phyloP scores from a whole-genome alignment of 2,113 vertebrate species.

The Cacatua alba region DNA sequence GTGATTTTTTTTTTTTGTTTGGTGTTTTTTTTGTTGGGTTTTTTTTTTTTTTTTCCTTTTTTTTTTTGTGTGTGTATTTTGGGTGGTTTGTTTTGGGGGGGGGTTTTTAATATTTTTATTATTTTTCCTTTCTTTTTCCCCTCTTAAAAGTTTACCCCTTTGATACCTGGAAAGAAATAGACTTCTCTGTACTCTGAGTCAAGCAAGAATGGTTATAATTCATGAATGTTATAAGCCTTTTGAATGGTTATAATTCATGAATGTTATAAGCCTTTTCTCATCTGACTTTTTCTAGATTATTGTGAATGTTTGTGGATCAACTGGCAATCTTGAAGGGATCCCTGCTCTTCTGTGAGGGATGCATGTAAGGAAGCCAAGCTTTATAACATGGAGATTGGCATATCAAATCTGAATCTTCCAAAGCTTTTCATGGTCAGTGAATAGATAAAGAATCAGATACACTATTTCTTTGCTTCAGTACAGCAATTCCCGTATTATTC shows the following conservation, averaged over 20 bases:
- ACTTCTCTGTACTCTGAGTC: neutral
- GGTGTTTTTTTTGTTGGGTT: fast-evolving
- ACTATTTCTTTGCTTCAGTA: neutral
- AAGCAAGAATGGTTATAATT: neutral
- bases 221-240: neutral
- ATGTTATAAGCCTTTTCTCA: neutral
- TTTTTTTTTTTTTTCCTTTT: neutral
- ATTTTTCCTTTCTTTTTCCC: fast-evolving
- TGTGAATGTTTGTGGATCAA: neutral
- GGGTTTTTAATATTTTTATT: fast-evolving
- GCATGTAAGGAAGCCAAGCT: neutral
- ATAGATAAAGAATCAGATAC: neutral
- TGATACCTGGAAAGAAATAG: neutral
- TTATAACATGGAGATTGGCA: neutral
- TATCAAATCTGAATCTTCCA: neutral
- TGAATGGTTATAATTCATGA: neutral
- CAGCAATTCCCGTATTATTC: neutral
- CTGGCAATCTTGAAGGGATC: neutral
- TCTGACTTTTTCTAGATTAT: neutral
- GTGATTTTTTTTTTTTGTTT: fast-evolving
- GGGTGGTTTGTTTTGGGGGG: neutral
- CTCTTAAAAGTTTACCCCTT: neutral
- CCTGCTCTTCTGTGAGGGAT: neutral
- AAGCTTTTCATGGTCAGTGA: neutral
- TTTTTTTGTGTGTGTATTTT: neutral